Evolutionary conservation across 2,113 vertebrate genomes (phyloP).

Genomic region (Protomyctophum bolini): DNA sequence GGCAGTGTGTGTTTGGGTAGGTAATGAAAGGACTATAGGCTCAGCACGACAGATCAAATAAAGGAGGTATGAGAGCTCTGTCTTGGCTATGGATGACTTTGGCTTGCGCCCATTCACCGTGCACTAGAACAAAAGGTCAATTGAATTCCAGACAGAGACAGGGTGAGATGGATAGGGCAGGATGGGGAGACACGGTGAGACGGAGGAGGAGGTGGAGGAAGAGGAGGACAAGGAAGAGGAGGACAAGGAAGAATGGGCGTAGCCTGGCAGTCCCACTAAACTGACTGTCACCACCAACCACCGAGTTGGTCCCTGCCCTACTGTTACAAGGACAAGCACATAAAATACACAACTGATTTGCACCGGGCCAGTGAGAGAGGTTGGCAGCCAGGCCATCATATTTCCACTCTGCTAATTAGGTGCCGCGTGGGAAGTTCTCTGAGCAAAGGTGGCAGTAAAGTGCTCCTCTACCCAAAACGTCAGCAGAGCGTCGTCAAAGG

Average conservation of each 20-base stretch:
- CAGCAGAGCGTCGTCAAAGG: conserved; percentile 51
- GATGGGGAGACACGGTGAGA: background rate
- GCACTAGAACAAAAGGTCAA: conserved; percentile 74
- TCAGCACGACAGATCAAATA: conserved; percentile 65
- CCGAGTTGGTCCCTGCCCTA: conserved; percentile 30
- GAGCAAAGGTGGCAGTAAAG: conserved; percentile 40
- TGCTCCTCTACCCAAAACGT: conserved; percentile 8
- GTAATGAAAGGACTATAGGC: conserved; percentile 59
- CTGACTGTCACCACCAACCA: conserved; percentile 28
- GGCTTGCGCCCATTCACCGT: conserved; percentile 57
- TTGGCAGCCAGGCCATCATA: conserved; percentile 32
- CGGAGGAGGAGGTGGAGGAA: background rate
- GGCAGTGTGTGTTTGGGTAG: conserved; percentile 44
- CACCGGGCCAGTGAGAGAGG: conserved; percentile 14
- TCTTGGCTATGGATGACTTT: conserved; percentile 35
- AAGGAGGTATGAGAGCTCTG: conserved; percentile 59
- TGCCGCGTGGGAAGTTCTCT: conserved; percentile 4
- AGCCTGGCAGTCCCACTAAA: conserved; percentile 51
- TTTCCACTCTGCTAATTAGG: conserved; percentile 51
- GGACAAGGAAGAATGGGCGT: background rate
- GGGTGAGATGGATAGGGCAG: conserved; percentile 60
- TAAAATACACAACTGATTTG: conserved; percentile 61
- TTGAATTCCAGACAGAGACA: conserved; percentile 66
- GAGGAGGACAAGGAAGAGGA: no score
- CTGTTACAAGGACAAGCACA: conserved; percentile 58